A percentile compares a stretch with the other conserved stretches of the same genome.
Evolutionary conservation across 2,888 invertebrate species (phyloP).

Genomic region (Oxycera nigricornis): DNA sequence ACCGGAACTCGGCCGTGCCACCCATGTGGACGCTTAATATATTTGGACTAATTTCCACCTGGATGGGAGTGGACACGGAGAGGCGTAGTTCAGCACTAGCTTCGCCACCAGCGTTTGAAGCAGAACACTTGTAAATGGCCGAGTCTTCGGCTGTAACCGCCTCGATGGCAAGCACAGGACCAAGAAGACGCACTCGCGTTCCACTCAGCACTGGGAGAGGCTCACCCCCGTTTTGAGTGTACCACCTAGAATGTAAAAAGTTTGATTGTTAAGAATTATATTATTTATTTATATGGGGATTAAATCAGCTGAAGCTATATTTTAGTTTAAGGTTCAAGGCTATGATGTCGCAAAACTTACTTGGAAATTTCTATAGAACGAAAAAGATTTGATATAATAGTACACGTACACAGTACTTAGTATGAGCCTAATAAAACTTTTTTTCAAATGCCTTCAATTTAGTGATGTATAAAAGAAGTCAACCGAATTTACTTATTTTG

Average conservation of each 20-base stretch:
- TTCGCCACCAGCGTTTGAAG: conserved; percentile 74
- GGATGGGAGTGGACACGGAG: conserved; percentile 71
- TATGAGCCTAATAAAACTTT: too few relatives aligned
- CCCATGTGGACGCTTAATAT: conserved; percentile 76
- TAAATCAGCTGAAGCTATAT: too few relatives aligned
- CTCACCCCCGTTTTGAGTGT: conserved; percentile 70
- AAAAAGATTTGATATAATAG: too few relatives aligned
- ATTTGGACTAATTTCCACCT: conserved; percentile 72
- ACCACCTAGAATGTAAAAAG: conserved; percentile 67
- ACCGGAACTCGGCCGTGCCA: conserved; percentile 75
- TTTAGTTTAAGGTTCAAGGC: too few relatives aligned
- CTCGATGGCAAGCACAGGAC: conserved; percentile 74
- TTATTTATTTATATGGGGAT: background rate
- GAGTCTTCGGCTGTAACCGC: conserved; percentile 74
- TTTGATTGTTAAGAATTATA: background rate
- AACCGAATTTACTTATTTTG: too few relatives aligned
- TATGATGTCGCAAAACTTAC: too few relatives aligned
- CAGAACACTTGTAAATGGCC: conserved; percentile 73
- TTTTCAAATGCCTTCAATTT: too few relatives aligned
- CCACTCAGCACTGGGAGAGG: conserved; percentile 70
- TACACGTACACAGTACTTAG: too few relatives aligned
- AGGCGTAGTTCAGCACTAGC: conserved; percentile 72
- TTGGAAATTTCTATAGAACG: too few relatives aligned
- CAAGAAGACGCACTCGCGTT: conserved; percentile 70
- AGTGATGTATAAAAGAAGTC: too few relatives aligned